Evolutionary conservation across 2,888 invertebrate genomes (phyloP).

Genomic region (Pediacus dermestoides): DNA sequence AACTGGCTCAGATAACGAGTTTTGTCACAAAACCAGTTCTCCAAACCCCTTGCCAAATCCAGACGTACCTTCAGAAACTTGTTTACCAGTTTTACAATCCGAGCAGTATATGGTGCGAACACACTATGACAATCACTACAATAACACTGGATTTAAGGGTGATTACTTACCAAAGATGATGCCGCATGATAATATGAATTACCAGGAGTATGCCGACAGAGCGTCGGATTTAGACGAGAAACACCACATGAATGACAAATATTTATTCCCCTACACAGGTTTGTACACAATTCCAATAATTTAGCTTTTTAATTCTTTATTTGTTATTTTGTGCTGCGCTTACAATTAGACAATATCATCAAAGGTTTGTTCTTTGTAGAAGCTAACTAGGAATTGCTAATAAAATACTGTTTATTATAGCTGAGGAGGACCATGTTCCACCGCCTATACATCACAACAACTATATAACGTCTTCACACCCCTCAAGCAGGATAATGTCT

Average conservation of each 20-base stretch:
- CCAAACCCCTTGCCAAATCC: constrained; percentile 75
- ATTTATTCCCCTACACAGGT: constrained; percentile 80
- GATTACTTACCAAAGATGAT: constrained; percentile 45
- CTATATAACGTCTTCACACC: constrained; percentile 35
- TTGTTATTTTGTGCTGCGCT: constrained; percentile 20
- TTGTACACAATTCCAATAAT: constrained; percentile 28
- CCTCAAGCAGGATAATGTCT: constrained; percentile 44
- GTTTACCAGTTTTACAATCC: constrained; percentile 52
- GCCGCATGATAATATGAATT: constrained; percentile 46
- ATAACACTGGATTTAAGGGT: constrained; percentile 35
- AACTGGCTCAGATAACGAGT: constrained; percentile 73
- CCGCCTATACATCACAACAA: constrained; percentile 40
- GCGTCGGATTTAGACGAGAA: constrained; percentile 70
- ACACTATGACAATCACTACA: constrained; percentile 43
- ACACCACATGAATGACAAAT: constrained; percentile 71
- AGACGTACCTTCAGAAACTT: constrained; percentile 66
- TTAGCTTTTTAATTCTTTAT: constrained; percentile 14
- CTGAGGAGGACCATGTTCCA: constrained; percentile 70
- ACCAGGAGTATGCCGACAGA: constrained; percentile 60
- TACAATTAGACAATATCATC: constrained; percentile 17
- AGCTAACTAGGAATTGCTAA: neutral
- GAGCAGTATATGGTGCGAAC: constrained; percentile 50
- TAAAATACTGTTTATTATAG: constrained; percentile 49
- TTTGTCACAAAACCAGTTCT: constrained; percentile 58
- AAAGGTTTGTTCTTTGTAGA: constrained; percentile 18